These are phyloP conservation scores for Steatocranus sp. DNA, from an alignment of 2,797 vertebrate species.

Conservation along the genomic window DNA sequence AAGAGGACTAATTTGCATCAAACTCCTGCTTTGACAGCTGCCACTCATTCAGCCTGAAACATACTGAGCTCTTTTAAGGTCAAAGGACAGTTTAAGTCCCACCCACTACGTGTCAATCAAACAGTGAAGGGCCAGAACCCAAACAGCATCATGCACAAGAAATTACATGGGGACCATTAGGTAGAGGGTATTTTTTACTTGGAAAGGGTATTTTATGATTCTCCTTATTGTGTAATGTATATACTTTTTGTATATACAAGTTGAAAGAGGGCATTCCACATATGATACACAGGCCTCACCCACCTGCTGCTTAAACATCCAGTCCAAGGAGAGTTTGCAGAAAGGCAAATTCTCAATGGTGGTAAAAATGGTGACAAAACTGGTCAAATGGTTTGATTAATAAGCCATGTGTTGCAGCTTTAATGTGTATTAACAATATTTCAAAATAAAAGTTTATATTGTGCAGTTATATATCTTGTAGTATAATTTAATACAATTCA, in stretches of 20 bases:
- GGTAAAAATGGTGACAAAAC: neutral
- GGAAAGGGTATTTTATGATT: neutral
- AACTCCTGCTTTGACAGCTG: neutral
- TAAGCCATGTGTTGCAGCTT: neutral
- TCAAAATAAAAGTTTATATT: neutral
- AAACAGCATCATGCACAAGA: neutral
- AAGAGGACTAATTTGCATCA: neutral
- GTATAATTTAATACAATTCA: neutral
- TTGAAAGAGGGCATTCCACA: neutral
- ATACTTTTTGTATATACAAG: neutral
- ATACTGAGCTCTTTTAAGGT: constrained; percentile 1
- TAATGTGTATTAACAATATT: neutral
- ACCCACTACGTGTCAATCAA: constrained; percentile 14
- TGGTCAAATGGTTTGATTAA: neutral
- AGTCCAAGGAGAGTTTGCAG: neutral
- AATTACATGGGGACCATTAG: neutral
- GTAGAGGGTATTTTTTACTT: neutral
- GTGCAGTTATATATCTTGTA: neutral
- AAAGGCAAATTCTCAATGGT: neutral
- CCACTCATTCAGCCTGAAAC: neutral
- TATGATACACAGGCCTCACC: neutral
- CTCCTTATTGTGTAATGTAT: neutral
- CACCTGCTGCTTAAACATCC: neutral
- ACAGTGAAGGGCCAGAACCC: neutral
- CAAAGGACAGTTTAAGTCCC: constrained; percentile 8